Percentiles rank a stretch among this genome's conserved stretches.
These are phyloP conservation scores for Arctocebus calabarensis DNA, from an alignment of 2,797 vertebrate species.

Conservation along the genomic window DNA sequence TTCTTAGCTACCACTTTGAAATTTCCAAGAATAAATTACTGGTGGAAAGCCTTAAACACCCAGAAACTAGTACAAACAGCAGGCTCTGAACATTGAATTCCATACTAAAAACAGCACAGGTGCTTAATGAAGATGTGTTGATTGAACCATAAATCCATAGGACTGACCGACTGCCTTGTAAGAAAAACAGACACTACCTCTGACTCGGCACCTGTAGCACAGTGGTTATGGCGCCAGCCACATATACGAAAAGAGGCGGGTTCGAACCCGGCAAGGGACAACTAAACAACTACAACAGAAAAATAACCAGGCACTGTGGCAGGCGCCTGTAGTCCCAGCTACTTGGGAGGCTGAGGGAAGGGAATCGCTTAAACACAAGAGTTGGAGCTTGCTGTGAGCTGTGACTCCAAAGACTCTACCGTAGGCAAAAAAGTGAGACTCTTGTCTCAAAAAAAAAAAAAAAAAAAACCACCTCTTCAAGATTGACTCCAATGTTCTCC, in stretches of 20 bases:
- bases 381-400: too few species aligned
- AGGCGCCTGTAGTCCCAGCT: too few species aligned
- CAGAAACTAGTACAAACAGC: conserved; percentile 33
- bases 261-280: too few species aligned
- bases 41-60: conserved; percentile 22
- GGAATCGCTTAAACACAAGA: too few species aligned
- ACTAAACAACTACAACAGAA: too few species aligned
- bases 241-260: too few species aligned
- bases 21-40: conserved; percentile 62
- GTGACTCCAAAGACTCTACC: too few species aligned
- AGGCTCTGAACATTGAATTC: conserved; percentile 39
- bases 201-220: neutral
- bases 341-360: too few species aligned
- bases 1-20: conserved; percentile 59
- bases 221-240: too few species aligned
- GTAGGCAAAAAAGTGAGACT: too few species aligned
- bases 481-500: conserved; percentile 7
- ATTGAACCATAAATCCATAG: conserved; percentile 54
- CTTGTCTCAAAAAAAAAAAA: too few species aligned
- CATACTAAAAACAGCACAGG: neutral
- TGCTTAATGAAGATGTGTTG: conserved; percentile 57
- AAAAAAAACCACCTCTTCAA: neutral
- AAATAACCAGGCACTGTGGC: too few species aligned
- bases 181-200: conserved; percentile 56
- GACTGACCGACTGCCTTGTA: conserved; percentile 30